These are phyloP conservation scores for Sympetrum striolatum DNA, from an alignment of 2,888 invertebrate genomes.

Conservation along the genomic window DNA sequence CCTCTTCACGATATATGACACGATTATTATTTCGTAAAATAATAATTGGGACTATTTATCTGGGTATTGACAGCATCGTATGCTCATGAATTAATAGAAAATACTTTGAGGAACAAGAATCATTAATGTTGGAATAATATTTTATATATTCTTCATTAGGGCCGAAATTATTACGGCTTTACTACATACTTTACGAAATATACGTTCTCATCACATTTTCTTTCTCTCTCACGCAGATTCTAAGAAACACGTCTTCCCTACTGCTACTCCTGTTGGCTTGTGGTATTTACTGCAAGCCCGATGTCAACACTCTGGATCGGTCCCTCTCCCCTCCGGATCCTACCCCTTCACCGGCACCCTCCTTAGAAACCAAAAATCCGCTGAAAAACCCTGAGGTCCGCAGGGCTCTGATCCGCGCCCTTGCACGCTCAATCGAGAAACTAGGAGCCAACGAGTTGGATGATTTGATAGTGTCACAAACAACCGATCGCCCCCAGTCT, in stretches of 20 bases:
- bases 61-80: too few species aligned
- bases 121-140: too few species aligned
- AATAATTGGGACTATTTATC: too few species aligned
- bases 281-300: background rate
- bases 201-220: background rate
- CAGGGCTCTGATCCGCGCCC: slow-evolving; percentile 76
- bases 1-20: too few species aligned
- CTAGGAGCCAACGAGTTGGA: background rate
- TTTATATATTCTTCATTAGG: too few species aligned
- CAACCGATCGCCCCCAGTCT: background rate
- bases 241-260: background rate
- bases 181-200: too few species aligned
- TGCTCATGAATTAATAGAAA: too few species aligned
- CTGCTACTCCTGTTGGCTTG: slow-evolving; percentile 1
- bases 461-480: background rate
- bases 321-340: background rate
- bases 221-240: background rate
- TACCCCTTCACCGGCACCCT: background rate
- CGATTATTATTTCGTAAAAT: too few species aligned
- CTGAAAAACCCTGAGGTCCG: slow-evolving; percentile 71
- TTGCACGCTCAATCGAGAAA: slow-evolving; percentile 58
- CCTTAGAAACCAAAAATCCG: background rate
- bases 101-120: too few species aligned
- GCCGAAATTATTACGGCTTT: too few species aligned
- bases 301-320: background rate